Evolutionary conservation across 2,888 invertebrate genomes (phyloP), one percentile per base, ranked within the genome.

Genomic region (Drosophila cognata): DNA sequence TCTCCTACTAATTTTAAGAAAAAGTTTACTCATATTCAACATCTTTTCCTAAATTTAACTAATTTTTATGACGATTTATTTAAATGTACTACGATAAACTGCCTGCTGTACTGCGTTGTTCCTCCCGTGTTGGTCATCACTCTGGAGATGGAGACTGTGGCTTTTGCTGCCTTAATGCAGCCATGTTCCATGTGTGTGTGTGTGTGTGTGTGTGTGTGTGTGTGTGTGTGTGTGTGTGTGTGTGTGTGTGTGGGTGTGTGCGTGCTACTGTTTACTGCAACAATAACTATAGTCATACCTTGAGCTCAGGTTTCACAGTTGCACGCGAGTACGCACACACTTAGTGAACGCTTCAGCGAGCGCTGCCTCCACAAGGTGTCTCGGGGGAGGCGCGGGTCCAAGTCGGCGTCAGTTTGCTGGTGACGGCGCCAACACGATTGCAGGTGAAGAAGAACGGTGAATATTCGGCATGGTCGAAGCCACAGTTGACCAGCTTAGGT

Each of bases 401-500:
- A 25, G 46, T 46, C 46, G 4, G 46, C 25, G 46, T 46, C 59
- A 35, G 59, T 25, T 46, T 43, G 68, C 21, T 59, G 57, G 57
- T 35, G 67, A 50, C 65, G 53, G 66, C 74, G 69, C 58, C 74
- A 67, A 64, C 53, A 59, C 77, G 56, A 77, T 60, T 72, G 71
- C 73, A 84, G 79, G 71, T 81, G 68, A 79, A 88, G 79, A 77
- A 84, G 84, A 83, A 84, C 82, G 85, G 67, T 60, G 46, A 76
- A 73, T 77, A 72, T 82, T 77, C 80, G 82, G 59, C 64, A 71
- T 57, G 65, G 65, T 64, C 60, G 59, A 50, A 58, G 76, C 76
- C 71, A 68, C 64, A 79, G 71, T 60, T 75, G 77, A 51, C 82
- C 83, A 73, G 58, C 73, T 70, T 71, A 65, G 75, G 69, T 62